These are phyloP conservation scores for Melanotaenia duboulayi DNA, from an alignment of 2,113 vertebrate genomes.

Conservation along the genomic window DNA sequence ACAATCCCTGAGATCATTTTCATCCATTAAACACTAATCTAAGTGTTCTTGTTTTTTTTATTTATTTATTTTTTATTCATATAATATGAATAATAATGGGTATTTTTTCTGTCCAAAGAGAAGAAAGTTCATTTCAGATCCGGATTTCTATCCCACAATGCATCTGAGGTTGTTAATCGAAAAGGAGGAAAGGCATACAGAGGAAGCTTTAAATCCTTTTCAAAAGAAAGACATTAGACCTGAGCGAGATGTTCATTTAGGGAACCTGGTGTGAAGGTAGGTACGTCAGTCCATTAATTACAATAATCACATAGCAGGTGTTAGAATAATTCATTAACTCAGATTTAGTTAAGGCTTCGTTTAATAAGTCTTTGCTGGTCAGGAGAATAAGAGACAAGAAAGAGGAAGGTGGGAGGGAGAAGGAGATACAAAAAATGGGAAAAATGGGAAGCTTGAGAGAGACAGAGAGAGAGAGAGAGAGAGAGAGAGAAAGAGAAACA, in stretches of 20 bases:
- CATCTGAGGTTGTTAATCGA: constrained; percentile 60
- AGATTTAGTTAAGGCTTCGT: constrained; percentile 85
- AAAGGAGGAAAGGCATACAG: constrained; percentile 36
- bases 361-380: constrained; percentile 83
- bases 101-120: constrained; percentile 51
- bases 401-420: constrained; percentile 52
- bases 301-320: constrained; percentile 84
- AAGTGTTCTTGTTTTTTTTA: constrained; percentile 54
- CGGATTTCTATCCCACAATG: constrained; percentile 73
- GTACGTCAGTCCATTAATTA: constrained; percentile 82
- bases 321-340: constrained; percentile 86
- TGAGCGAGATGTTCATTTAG: constrained; percentile 78
- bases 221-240: constrained; percentile 78
- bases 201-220: constrained; percentile 77
- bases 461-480: constrained; percentile 35
- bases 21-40: constrained; percentile 59
- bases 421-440: constrained; percentile 32
- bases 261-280: constrained; percentile 78
- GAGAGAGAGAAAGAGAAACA: constrained; percentile 56
- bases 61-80: constrained; percentile 11
- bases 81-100: constrained; percentile 67
- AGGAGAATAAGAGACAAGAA: constrained; percentile 70
- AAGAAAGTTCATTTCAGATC: constrained; percentile 68
- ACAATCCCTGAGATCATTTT: constrained; percentile 29
- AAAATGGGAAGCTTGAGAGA: constrained; percentile 21